Evolutionary conservation across 2,113 vertebrate species (phyloP), one percentile per base, ranked within the genome.

Genomic region (Cathartes aura): DNA sequence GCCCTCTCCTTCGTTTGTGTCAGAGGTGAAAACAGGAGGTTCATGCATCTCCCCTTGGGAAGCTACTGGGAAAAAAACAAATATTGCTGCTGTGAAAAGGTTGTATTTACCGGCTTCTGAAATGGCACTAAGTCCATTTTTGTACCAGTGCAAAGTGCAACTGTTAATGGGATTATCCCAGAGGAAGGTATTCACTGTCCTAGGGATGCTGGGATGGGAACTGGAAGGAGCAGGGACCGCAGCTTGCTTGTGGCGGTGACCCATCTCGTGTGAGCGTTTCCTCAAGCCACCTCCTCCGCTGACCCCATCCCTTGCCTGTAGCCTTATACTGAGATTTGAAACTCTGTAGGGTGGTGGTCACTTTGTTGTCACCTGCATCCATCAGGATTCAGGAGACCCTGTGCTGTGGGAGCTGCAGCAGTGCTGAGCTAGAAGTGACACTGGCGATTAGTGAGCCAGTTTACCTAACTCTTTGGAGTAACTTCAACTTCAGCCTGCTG

Each of bases 231-330:
- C 11, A n/a, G 29, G 48, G 63, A 20, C 20, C 0, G 1, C 45
- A 56, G 27, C 14, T 83, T 56, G 11, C 30, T 70, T 40, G 40
- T 32, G 40, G 18, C 38, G 47, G 23, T 38, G 79, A 50, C 60
- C 42, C 29, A 50, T 6, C 42, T 50, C 1, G 0, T 7, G 14
- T 12, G 48, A 68, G n/a, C 1, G 0, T 47, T 91, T 86, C 45
- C 27, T 12, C 0, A 4, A 78, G 43, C 38, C 47, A 9, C 20
- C 34, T 68, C 8, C 58, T 88, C n/a, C 0, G 0, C 56, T 86
- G n/a, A 56, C 22, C 22, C 52, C 9, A 12, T 40, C 45, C 17
- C 32, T 50, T 64, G 36, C 32, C 21, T 53, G 32, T 29, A 45
- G 45, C 38, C 67, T 70, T 45, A 15, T 16, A 11, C 6, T 21